Base-by-base conservation (phyloP, 2,888 invertebrate species). In the Volucella inflata region DNA sequence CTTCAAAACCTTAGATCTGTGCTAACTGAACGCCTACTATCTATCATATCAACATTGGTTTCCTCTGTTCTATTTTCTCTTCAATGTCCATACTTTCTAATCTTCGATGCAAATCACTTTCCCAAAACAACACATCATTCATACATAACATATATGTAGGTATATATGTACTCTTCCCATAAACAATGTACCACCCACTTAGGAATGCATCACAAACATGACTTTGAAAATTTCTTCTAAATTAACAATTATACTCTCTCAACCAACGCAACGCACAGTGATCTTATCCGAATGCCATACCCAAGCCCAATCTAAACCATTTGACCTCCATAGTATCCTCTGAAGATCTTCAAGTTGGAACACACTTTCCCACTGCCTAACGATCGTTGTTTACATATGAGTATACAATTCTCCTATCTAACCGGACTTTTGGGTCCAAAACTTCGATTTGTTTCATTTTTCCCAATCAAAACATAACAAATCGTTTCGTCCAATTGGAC, bases 391-490 rank as follows among this genome's bases (percentile, higher is more conserved):
- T 50, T 68, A 53, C 42, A 21, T 36, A 51, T n/a, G n/a, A n/a
- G n/a, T n/a, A n/a, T 42, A 38, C 12, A 46, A 30, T 30, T 30
- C 53, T 16, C 42, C 36, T 6, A 46, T n/a, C 14, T 21, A 16
- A 53, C 17, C 42, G 38, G 48, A 55, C 36, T 12, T 64, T 30
- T 10, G 10, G 9, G 46, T 21, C 46, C 44, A 42, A 42, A 57
- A 64, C 70, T 81, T 65, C 57, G 70, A 82, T 77, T 82, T 77
- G 77, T 82, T 77, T 82, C 65, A 55, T 70, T 71, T 77, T 82
- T 67, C 42, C 82, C 77, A 82, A 82, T 82, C 77, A 82, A 77
- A 82, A 77, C 77, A 81, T 70, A 81, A 81, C 81, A 81, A 81
- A 81, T 81, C 77, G 81, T 42, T 65, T 38, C 59, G 14, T 71